phyloP scores from a whole-genome alignment of 2,888 invertebrate genomes.

The Leptopterna dolabrata region DNA sequence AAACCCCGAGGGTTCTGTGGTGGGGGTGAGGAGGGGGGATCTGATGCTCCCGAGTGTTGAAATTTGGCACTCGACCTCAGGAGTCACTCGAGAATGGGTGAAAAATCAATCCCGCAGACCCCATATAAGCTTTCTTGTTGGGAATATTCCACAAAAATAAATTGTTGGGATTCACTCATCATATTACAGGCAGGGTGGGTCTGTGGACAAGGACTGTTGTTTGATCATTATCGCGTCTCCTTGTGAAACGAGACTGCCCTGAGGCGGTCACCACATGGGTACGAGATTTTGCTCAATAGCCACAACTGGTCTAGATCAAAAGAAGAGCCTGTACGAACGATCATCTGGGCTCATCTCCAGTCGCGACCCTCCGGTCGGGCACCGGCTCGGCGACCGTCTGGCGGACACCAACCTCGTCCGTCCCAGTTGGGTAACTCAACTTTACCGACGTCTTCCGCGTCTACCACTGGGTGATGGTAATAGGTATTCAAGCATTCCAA shows the following conservation, averaged over 20 bases:
- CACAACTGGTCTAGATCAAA: neutral
- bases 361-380: neutral
- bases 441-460: neutral
- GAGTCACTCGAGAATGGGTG: too few species aligned
- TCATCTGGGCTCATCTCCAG: neutral
- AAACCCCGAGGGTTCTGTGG: too few species aligned
- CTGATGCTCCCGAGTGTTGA: too few species aligned
- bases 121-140: too few species aligned
- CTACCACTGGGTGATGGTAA: neutral
- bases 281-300: neutral
- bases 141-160: too few species aligned
- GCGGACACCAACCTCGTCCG: neutral
- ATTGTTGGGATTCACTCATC: too few species aligned
- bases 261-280: neutral
- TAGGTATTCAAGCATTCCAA: neutral
- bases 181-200: too few species aligned
- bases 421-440: neutral
- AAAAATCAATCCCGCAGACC: too few species aligned
- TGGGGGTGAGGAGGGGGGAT: too few species aligned
- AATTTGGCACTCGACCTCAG: too few species aligned
- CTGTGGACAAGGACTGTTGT: too few species aligned
- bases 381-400: neutral
- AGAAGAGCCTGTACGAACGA: neutral
- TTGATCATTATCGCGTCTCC: neutral
- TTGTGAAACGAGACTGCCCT: neutral